phyloP scores from a whole-genome alignment of 2,888 invertebrate species.

The Melangyna quadrimaculata region DNA sequence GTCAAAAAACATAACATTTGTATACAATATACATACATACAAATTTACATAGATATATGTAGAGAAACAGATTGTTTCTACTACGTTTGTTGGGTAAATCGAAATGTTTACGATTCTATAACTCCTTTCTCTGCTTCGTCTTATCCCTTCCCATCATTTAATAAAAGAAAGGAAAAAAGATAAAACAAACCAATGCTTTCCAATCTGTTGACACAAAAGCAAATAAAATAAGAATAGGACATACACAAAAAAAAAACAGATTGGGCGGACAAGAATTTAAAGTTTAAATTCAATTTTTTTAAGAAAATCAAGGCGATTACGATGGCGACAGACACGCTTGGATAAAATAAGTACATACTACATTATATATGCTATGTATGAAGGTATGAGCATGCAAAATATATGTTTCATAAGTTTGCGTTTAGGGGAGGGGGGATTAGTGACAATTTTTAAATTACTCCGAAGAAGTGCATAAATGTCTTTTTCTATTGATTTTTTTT shows the following conservation, averaged over 20 bases:
- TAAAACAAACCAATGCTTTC: constrained; percentile 27
- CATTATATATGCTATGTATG: not conserved
- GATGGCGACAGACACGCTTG: not conserved
- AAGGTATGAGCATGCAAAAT: too few relatives aligned
- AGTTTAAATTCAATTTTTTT: constrained; percentile 33
- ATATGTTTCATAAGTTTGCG: too few relatives aligned
- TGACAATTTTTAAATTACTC: too few relatives aligned
- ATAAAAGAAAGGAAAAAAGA: constrained; percentile 1
- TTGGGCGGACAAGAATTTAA: constrained; percentile 49
- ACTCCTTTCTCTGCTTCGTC: not conserved
- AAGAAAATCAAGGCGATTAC: not conserved
- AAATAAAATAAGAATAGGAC: not conserved
- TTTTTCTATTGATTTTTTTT: too few relatives aligned
- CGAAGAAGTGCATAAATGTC: too few relatives aligned
- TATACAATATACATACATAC: not conserved
- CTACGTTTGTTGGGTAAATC: constrained; percentile 27
- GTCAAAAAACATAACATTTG: not conserved
- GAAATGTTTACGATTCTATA: constrained; percentile 35
- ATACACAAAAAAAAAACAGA: constrained; percentile 22
- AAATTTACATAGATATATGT: not conserved
- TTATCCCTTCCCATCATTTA: not conserved
- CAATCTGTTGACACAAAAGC: constrained; percentile 46
- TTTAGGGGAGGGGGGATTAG: too few relatives aligned
- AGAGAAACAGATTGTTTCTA: not conserved
- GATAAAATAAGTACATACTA: not conserved